Conservation (phyloP, 2,888 invertebrate species). For the Ceraclea dissimilis region DNA sequence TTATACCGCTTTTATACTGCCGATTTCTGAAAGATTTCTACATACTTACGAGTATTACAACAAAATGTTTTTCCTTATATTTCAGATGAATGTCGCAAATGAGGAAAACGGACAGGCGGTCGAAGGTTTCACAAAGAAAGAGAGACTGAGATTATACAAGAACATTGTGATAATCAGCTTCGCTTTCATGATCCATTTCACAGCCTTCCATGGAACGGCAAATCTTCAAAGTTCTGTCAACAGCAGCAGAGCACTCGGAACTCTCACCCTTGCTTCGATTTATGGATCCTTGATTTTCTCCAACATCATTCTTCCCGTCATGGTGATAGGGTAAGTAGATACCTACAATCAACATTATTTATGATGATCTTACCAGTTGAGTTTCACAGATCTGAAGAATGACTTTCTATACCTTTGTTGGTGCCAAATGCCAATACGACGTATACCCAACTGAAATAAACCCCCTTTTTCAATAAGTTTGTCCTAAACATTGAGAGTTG, state of each 20-base stretch:
- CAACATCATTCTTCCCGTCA: constrained; percentile 80
- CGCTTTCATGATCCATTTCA: constrained; percentile 88
- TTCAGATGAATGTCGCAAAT: not conserved
- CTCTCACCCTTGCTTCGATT: constrained; percentile 75
- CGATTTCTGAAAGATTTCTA: no score
- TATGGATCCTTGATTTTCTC: constrained; percentile 84
- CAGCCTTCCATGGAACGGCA: constrained; percentile 81
- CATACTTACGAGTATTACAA: no score
- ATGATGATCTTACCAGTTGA: no score
- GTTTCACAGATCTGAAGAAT: no score
- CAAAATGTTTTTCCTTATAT: not conserved
- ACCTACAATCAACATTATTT: not conserved
- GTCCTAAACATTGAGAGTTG: no score
- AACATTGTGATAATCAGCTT: constrained; percentile 79
- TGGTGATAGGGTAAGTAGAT: constrained; percentile 65
- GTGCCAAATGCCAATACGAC: no score
- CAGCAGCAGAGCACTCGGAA: constrained; percentile 72
- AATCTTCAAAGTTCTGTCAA: constrained; percentile 82
- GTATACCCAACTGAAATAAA: no score
- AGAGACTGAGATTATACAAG: constrained; percentile 70
- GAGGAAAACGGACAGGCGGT: not conserved
- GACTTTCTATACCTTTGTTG: no score
- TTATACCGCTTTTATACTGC: no score
- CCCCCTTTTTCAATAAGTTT: no score
- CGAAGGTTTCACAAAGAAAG: constrained; percentile 30